phyloP scores from a whole-genome alignment of 2,888 invertebrate species.

The Gisinianus flammeolus region DNA sequence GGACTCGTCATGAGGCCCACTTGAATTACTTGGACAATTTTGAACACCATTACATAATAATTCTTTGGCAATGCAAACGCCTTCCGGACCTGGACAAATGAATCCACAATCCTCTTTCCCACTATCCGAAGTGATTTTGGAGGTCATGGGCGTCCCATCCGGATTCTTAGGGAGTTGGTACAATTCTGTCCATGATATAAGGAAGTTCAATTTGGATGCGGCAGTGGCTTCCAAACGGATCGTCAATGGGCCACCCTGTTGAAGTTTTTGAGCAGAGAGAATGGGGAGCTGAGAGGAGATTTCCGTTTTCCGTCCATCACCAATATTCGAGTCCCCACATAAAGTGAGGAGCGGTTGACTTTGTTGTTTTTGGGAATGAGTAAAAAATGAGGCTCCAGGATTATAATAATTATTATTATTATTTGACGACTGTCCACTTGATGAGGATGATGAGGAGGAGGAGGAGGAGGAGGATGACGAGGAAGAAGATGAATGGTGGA shows the following conservation, averaged over 20 bases:
- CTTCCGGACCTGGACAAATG: constrained; percentile 80
- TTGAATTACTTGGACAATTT: constrained; percentile 72
- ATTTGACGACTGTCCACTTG: constrained; percentile 12
- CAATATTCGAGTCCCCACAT: constrained; percentile 71
- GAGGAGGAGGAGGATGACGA: constrained; percentile 59
- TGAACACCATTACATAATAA: constrained; percentile 85
- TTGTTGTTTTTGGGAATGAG: constrained; percentile 42
- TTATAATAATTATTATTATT: constrained; percentile 47
- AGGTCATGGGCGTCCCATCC: constrained; percentile 79
- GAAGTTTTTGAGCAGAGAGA: constrained; percentile 77
- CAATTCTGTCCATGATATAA: constrained; percentile 88
- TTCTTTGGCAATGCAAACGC: constrained; percentile 81
- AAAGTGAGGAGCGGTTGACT: constrained; percentile 75
- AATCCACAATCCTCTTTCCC: constrained; percentile 75
- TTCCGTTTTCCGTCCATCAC: constrained; percentile 69
- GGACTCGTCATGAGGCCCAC: constrained; percentile 55
- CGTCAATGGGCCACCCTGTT: constrained; percentile 56
- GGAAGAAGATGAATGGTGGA: constrained; percentile 15
- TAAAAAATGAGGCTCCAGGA: constrained; percentile 33
- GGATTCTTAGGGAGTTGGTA: constrained; percentile 84
- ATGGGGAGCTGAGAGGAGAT: constrained; percentile 77
- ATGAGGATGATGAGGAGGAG: constrained; percentile 31
- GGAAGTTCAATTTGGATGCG: constrained; percentile 83
- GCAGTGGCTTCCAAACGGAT: constrained; percentile 59
- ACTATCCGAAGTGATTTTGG: constrained; percentile 65